phyloP scores from a whole-genome alignment of 1,140 invertebrate species.

The Papilio dardanus region DNA sequence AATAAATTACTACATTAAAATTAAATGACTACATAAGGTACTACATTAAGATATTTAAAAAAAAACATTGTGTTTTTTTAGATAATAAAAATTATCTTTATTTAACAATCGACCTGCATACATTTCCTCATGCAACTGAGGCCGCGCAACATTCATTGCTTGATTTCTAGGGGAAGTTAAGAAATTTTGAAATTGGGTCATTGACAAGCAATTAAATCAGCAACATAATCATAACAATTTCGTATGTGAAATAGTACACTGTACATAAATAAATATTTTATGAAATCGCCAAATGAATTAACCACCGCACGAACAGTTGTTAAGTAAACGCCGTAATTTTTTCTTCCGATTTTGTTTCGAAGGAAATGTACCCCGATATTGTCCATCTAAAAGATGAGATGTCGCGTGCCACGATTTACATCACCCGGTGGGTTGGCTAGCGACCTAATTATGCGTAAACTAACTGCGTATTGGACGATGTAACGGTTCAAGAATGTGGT shows the following conservation, averaged over 20 bases:
- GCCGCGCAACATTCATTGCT: constrained; percentile 36
- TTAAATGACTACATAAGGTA: too few relatives aligned
- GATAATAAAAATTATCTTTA: constrained; percentile 24
- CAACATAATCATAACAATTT: not conserved
- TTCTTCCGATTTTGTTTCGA: not conserved
- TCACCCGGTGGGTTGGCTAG: constrained; percentile 47
- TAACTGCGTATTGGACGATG: constrained; percentile 68
- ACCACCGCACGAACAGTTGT: not conserved
- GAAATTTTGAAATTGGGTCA: constrained; percentile 46
- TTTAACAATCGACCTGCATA: constrained; percentile 22
- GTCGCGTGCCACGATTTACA: constrained; percentile 56
- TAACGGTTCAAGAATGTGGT: constrained; percentile 68
- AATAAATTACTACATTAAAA: too few relatives aligned
- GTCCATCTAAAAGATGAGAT: constrained; percentile 41
- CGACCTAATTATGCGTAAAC: constrained; percentile 59
- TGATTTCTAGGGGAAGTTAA: constrained; percentile 56
- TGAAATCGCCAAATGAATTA: not conserved
- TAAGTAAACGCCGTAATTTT: not conserved
- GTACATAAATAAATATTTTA: not conserved
- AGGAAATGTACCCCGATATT: not conserved
- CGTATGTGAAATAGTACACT: not conserved
- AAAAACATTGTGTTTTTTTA: not conserved
- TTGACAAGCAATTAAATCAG: constrained; percentile 39
- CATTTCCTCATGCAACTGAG: constrained; percentile 46
- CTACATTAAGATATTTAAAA: not conserved